Percentiles rank a stretch among this genome's conserved stretches.
phyloP scores from a whole-genome alignment of 2,113 vertebrate genomes.

The Oenanthe oenanthe region DNA sequence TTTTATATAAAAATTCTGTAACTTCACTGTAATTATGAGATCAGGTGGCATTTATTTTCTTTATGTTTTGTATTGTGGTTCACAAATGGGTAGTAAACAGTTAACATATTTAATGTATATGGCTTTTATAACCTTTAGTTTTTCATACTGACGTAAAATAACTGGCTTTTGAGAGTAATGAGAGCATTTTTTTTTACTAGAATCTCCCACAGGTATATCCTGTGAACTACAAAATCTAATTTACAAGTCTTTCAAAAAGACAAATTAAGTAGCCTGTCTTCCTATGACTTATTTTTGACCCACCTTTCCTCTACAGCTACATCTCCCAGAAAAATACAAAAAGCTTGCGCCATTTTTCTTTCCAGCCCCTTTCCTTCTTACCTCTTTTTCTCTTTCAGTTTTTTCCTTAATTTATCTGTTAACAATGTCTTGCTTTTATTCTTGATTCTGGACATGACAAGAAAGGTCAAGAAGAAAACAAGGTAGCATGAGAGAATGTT shows the following conservation, averaged over 20 bases:
- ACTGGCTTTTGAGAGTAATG: background rate
- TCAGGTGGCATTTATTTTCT: background rate
- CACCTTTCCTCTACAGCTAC: background rate
- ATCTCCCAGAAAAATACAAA: background rate
- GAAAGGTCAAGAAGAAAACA: background rate
- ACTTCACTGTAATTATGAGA: background rate
- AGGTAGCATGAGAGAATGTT: fast-evolving
- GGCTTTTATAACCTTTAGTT: background rate
- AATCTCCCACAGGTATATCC: background rate
- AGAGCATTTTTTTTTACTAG: background rate
- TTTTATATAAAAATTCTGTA: background rate
- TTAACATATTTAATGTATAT: background rate
- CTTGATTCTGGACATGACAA: background rate
- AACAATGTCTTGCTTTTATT: background rate
- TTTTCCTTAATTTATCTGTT: background rate
- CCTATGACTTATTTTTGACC: background rate
- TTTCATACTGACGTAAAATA: background rate
- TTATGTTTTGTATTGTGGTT: background rate
- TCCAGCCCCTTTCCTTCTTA: fast-evolving
- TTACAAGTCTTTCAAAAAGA: background rate
- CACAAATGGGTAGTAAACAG: background rate
- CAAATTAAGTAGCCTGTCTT: background rate
- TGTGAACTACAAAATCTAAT: background rate
- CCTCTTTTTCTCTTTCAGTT: background rate
- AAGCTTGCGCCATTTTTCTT: background rate